Evolutionary conservation across 2,797 vertebrate genomes (phyloP).

Genomic region (Philypnodon macrostomus): DNA sequence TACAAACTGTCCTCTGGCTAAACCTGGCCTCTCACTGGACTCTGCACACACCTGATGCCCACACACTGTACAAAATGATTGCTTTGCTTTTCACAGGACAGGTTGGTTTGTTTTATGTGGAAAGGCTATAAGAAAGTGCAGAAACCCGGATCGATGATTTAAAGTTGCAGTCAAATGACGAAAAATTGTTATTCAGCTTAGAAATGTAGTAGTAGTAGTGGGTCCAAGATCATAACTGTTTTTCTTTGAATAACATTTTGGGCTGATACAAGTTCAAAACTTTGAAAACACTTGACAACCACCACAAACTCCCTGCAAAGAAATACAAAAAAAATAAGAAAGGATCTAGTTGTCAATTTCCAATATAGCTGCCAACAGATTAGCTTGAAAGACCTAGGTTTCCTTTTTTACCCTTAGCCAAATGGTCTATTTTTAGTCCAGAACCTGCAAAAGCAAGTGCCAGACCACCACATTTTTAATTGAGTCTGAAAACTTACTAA

Average conservation of each 20-base stretch:
- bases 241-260: too few species aligned
- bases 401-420: not conserved
- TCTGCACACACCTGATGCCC: slow-evolving; percentile 63
- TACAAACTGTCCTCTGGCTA: slow-evolving; percentile 70
- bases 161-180: slow-evolving; percentile 44
- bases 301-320: too few species aligned
- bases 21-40: slow-evolving; percentile 47
- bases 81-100: slow-evolving; percentile 24
- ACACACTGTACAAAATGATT: slow-evolving; percentile 36
- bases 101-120: slow-evolving; percentile 46
- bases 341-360: too few species aligned
- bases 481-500: slow-evolving; percentile 29
- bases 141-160: slow-evolving; percentile 31
- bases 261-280: too few species aligned
- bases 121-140: slow-evolving; percentile 49
- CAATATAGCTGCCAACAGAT: not conserved
- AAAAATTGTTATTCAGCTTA: too few species aligned
- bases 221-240: too few species aligned
- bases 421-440: not conserved
- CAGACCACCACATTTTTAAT: slow-evolving; percentile 6
- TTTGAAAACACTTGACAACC: slow-evolving; percentile 78
- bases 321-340: too few species aligned
- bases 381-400: not conserved
- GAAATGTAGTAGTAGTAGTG: too few species aligned
- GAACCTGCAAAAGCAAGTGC: not conserved